These are phyloP conservation scores for Eueides isabella DNA, from an alignment of 1,140 invertebrate species.

Conservation along the genomic window DNA sequence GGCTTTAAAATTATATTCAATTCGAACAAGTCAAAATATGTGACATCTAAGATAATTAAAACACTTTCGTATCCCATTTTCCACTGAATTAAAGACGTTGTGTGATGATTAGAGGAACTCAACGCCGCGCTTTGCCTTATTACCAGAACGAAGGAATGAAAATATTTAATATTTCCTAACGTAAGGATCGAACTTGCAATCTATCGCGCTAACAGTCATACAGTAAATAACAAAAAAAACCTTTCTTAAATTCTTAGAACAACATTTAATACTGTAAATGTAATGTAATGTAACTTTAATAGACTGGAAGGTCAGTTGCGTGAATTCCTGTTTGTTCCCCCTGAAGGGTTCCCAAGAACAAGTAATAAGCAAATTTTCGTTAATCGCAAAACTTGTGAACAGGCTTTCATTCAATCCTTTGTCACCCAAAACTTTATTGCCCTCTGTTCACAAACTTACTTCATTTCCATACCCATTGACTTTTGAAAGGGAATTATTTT, in stretches of 20 bases:
- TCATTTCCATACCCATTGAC: slow-evolving; percentile 6
- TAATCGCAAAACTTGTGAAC: background rate
- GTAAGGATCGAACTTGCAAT: too few species aligned
- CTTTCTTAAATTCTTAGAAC: too few species aligned
- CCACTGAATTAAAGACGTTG: too few species aligned
- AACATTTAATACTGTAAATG: background rate
- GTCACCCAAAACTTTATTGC: background rate
- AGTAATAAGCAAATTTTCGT: slow-evolving; percentile 2
- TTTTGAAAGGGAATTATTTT: slow-evolving; percentile 4
- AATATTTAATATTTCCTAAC: too few species aligned
- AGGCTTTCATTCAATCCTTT: slow-evolving; percentile 5
- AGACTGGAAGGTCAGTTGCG: background rate
- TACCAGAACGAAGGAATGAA: too few species aligned
- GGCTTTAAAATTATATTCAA: background rate
- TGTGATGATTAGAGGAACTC: too few species aligned
- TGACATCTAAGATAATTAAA: too few species aligned
- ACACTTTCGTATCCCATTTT: too few species aligned
- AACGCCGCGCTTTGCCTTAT: too few species aligned
- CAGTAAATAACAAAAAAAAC: too few species aligned
- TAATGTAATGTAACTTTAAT: background rate
- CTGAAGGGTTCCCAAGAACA: background rate
- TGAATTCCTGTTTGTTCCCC: background rate
- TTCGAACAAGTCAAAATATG: too few species aligned
- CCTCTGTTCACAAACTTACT: background rate
- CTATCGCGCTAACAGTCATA: too few species aligned